A percentile compares a stretch with the other conserved stretches of the same genome.
Evolutionary conservation across 2,888 invertebrate genomes (phyloP).

Genomic region (Lithophane socia): DNA sequence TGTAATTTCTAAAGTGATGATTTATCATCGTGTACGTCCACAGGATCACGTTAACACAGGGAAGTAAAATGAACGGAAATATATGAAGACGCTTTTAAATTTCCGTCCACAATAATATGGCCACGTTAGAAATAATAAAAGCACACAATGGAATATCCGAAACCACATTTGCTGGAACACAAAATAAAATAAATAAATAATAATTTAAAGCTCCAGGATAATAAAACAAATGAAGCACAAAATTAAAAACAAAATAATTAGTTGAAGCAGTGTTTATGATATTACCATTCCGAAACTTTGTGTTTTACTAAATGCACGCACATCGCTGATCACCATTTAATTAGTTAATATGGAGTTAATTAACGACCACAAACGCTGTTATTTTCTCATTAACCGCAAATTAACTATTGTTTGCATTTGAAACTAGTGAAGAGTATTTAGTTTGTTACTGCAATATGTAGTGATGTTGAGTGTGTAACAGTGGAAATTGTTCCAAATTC

Average conservation of each 20-base stretch:
- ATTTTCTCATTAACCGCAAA: conserved; percentile 37
- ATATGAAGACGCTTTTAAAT: too few species aligned
- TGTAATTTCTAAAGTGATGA: too few species aligned
- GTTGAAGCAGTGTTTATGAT: conserved; percentile 22
- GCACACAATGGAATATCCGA: background rate
- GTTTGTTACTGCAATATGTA: background rate
- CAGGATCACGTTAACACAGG: too few species aligned
- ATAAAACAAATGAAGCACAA: conserved; percentile 1
- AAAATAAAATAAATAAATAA: background rate
- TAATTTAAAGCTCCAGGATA: background rate
- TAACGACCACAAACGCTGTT: conserved; percentile 30
- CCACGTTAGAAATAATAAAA: too few species aligned
- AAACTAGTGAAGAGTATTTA: conserved; percentile 18
- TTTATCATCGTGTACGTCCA: too few species aligned
- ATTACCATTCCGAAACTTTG: conserved; percentile 25
- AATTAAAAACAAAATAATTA: conserved; percentile 21
- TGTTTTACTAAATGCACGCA: conserved; percentile 34
- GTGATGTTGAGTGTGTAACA: background rate
- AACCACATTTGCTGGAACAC: background rate
- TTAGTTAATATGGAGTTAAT: conserved; percentile 36
- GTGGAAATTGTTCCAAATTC: background rate
- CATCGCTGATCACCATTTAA: conserved; percentile 25
- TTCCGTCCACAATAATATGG: too few species aligned
- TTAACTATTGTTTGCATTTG: conserved; percentile 30
- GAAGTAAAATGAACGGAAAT: too few species aligned